A percentile compares a stretch with the other conserved stretches of the same genome.
Conservation (phyloP, 2,888 invertebrate species). For the Sisyra nigra region DNA sequence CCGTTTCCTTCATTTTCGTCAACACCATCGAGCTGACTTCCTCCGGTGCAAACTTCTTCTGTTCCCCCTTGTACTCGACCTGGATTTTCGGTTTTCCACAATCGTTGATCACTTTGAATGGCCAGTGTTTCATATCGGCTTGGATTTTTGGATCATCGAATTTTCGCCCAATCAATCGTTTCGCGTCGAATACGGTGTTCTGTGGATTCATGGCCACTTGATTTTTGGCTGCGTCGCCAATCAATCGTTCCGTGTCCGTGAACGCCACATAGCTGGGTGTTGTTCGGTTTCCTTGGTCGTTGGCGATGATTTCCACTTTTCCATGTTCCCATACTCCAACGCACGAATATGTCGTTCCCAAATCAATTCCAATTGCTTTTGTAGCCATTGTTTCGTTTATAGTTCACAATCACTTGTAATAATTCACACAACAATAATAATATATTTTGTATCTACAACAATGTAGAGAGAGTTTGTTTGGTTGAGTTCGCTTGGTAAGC, state of each 20-base stretch:
- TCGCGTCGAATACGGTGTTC: conserved; percentile 53
- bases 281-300: conserved; percentile 51
- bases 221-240: conserved; percentile 50
- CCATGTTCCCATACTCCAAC: conserved; percentile 74
- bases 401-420: too few species aligned
- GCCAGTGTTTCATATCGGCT: conserved; percentile 64
- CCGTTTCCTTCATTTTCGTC: conserved; percentile 44
- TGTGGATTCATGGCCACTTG: conserved; percentile 50
- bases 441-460: too few species aligned
- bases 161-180: conserved; percentile 44
- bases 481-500: too few species aligned
- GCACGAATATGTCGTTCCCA: conserved; percentile 79
- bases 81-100: conserved; percentile 43
- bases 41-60: conserved; percentile 48
- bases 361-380: conserved; percentile 56
- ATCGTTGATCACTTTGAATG: conserved; percentile 48
- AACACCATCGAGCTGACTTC: conserved; percentile 55
- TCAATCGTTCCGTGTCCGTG: conserved; percentile 44
- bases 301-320: conserved; percentile 56
- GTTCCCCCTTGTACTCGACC: conserved; percentile 44
- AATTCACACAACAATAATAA: too few species aligned
- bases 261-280: conserved; percentile 59
- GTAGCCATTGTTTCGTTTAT: conserved; percentile 4
- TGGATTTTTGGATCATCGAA: conserved; percentile 56
- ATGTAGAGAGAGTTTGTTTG: too few species aligned